Conservation (phyloP, 1,140 invertebrate species). For the Ylistrum balloti region DNA sequence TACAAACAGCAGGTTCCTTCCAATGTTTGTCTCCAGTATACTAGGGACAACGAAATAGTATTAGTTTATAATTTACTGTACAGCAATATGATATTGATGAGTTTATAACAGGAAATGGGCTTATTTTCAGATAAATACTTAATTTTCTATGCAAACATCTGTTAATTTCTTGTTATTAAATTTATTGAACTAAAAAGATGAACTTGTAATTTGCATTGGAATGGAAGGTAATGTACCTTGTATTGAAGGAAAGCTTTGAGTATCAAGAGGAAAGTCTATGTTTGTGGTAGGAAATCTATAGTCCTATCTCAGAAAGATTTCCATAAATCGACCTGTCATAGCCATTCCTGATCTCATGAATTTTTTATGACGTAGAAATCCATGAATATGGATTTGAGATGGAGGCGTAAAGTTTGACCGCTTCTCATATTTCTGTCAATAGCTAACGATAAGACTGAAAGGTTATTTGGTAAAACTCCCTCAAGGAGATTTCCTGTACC, state of each 20-base stretch:
- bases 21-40: too few relatives aligned
- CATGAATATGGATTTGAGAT: constrained; percentile 39
- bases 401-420: constrained; percentile 30
- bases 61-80: too few relatives aligned
- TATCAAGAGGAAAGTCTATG: too few relatives aligned
- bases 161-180: not conserved
- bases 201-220: not conserved
- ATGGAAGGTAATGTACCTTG: not conserved
- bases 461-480: not conserved
- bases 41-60: too few relatives aligned
- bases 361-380: not conserved
- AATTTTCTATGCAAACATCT: not conserved
- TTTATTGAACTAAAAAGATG: not conserved
- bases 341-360: constrained; percentile 16
- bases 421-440: constrained; percentile 39
- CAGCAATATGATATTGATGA: too few relatives aligned
- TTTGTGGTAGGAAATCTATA: not conserved
- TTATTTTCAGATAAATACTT: too few relatives aligned
- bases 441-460: not conserved
- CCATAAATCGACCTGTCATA: constrained; percentile 11
- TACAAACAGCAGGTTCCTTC: not conserved
- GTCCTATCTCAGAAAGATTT: not conserved
- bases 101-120: too few relatives aligned
- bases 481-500: not conserved
- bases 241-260: too few relatives aligned